Percentiles rank a stretch among this genome's conserved stretches.
phyloP scores from a whole-genome alignment of 2,113 vertebrate genomes.

The Uropsilus gracilis region DNA sequence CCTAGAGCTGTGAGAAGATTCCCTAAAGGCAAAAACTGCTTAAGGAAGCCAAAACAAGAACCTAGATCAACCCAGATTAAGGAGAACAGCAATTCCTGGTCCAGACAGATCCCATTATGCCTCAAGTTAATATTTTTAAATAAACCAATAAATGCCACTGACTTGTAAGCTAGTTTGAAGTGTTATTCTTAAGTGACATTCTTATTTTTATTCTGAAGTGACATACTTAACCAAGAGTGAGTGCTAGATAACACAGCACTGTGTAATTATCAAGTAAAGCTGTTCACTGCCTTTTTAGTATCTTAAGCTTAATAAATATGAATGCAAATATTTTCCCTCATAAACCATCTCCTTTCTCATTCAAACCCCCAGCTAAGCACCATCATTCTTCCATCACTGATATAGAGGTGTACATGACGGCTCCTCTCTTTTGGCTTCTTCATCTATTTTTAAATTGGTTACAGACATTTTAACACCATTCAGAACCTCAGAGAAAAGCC shows the following conservation, averaged over 20 bases:
- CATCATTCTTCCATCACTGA: not conserved
- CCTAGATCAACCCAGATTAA: not conserved
- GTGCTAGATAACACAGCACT: not conserved
- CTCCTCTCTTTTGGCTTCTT: not conserved
- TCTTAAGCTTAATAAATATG: not conserved
- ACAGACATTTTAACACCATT: not conserved
- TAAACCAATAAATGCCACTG: not conserved
- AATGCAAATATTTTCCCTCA: not conserved
- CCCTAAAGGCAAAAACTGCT: not conserved
- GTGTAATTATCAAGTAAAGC: not conserved
- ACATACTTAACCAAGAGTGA: not conserved
- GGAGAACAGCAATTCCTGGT: not conserved
- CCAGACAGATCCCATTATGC: not conserved
- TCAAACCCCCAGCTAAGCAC: not conserved
- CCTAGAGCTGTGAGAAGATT: not conserved
- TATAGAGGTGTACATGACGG: not conserved
- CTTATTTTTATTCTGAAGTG: too few relatives aligned
- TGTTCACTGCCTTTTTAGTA: not conserved
- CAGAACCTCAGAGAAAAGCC: not conserved
- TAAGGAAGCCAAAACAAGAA: not conserved
- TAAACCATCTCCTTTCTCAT: not conserved
- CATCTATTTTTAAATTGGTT: not conserved
- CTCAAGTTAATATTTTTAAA: not conserved
- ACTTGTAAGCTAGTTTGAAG: not conserved
- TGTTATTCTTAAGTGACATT: too few relatives aligned